Conservation (phyloP, 2,888 invertebrate species). For the Lamellibrachia satsuma region DNA sequence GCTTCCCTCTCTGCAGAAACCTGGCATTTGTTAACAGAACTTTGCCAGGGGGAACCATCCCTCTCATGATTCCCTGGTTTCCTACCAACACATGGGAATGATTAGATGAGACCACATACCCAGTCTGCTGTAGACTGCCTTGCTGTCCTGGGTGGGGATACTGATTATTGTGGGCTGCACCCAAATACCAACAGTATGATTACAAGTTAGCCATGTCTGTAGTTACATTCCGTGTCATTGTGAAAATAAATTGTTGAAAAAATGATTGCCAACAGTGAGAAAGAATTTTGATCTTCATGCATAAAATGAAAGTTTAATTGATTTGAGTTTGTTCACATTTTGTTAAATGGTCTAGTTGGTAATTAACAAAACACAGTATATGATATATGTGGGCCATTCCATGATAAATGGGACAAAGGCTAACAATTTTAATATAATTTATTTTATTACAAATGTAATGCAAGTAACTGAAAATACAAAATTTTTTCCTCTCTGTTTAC, state of each 20-base stretch:
- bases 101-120: background rate
- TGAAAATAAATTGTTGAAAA: background rate
- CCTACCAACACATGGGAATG: background rate
- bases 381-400: no score
- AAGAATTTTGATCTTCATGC: no score
- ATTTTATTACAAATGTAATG: no score
- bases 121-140: background rate
- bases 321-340: no score
- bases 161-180: background rate
- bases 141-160: background rate
- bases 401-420: no score
- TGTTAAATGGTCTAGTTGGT: no score
- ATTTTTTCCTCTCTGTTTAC: no score
- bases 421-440: no score
- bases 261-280: background rate
- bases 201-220: background rate
- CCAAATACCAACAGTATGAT: background rate
- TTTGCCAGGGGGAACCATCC: background rate
- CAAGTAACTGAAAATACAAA: no score
- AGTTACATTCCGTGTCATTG: background rate
- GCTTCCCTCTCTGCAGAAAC: background rate
- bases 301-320: no score
- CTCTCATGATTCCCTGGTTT: background rate
- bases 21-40: conserved; percentile 2
- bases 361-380: no score